Conservation (phyloP, 2,113 vertebrate genomes). For the Neoarius graeffei region DNA sequence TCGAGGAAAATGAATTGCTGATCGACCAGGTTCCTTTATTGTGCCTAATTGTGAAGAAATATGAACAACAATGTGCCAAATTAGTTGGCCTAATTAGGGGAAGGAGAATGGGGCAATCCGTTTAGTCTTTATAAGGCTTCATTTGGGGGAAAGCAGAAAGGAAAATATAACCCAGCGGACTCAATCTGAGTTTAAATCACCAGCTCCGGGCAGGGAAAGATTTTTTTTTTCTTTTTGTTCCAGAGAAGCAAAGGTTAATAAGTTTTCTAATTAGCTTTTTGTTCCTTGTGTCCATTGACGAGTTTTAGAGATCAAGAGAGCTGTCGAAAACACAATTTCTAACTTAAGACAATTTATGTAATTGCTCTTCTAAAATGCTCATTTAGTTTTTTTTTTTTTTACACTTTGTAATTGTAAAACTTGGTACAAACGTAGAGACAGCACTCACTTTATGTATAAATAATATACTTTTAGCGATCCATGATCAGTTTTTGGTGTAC, state of each 20-base stretch:
- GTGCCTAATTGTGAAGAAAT: slow-evolving; percentile 54
- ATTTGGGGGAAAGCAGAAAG: not conserved
- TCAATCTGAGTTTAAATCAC: slow-evolving; percentile 44
- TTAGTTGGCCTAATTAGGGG: slow-evolving; percentile 52
- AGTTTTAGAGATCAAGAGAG: not conserved
- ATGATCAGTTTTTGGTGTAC: not conserved
- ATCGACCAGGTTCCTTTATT: slow-evolving; percentile 31
- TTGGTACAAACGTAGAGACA: not conserved
- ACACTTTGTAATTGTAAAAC: not conserved
- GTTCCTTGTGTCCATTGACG: slow-evolving; percentile 1
- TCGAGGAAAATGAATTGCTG: slow-evolving; percentile 28
- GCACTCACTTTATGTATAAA: not conserved
- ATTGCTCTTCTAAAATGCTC: not conserved
- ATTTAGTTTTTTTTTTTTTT: not conserved
- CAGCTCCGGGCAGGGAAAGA: slow-evolving; percentile 26
- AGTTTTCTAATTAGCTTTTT: slow-evolving; percentile 45
- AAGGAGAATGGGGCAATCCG: slow-evolving; percentile 41
- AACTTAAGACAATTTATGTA: not conserved
- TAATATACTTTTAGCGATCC: not conserved
- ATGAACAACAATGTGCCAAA: slow-evolving; percentile 47
- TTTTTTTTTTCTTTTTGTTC: not conserved
- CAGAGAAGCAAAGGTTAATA: slow-evolving; percentile 49
- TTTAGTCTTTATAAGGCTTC: slow-evolving; percentile 37
- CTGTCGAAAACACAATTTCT: not conserved
- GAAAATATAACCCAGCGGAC: slow-evolving; percentile 35